Percentiles rank a stretch among this genome's conserved stretches.
Evolutionary conservation across 2,797 vertebrate species (phyloP).

Genomic region (Pagetopsis macropterus): DNA sequence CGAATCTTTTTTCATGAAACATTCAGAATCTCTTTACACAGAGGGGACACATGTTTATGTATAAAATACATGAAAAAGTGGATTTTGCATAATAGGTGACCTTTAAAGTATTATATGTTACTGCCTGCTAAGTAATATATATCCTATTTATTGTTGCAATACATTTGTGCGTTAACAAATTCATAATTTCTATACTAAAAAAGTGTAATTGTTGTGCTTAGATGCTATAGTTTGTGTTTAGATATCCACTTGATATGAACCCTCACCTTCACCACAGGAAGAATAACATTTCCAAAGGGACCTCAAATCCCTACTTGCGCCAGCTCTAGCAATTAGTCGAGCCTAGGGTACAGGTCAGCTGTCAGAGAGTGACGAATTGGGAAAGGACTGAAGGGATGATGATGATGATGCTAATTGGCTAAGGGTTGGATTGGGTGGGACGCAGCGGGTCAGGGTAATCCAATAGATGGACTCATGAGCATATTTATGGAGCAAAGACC

Average conservation of each 20-base stretch:
- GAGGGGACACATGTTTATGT: too few species aligned
- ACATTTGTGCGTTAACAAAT: not conserved
- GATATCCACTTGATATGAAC: not conserved
- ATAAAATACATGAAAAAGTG: too few species aligned
- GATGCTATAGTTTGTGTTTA: not conserved
- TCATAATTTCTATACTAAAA: not conserved
- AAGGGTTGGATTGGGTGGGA: slow-evolving; percentile 66
- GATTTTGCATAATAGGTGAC: too few species aligned
- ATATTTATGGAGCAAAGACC: slow-evolving; percentile 70
- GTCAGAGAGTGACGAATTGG: slow-evolving; percentile 64
- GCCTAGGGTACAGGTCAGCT: slow-evolving; percentile 49
- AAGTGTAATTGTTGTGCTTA: not conserved
- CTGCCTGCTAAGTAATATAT: not conserved
- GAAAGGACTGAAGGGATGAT: slow-evolving; percentile 59
- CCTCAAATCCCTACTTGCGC: slow-evolving; percentile 45
- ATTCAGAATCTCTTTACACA: too few species aligned
- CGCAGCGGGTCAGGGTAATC: slow-evolving; percentile 72
- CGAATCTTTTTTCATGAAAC: too few species aligned
- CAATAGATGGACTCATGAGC: slow-evolving; percentile 74
- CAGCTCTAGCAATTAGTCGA: slow-evolving; percentile 32
- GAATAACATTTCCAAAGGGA: slow-evolving; percentile 35
- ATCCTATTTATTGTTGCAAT: not conserved
- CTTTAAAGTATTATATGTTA: not conserved
- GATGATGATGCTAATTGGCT: slow-evolving; percentile 79
- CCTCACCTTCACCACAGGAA: not conserved